Base-by-base conservation (phyloP, 2,888 invertebrate genomes). In the Geotrupes spiniger region DNA sequence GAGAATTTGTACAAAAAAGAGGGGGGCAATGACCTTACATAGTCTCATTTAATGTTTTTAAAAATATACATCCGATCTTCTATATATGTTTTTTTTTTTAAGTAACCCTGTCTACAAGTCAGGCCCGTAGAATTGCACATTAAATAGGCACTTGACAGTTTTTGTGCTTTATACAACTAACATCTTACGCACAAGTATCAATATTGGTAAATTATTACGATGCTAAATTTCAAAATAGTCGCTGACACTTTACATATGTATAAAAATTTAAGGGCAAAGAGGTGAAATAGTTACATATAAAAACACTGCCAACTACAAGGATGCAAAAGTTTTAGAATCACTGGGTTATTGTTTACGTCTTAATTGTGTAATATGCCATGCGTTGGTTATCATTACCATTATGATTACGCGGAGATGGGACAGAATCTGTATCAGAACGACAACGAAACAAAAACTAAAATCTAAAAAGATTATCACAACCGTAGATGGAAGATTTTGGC, bases 81-180 rank as follows among this genome's bases (percentile, higher is more conserved):
- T 58, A 58, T 58, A 56, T 59, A 62, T 62, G n/a, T n/a, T n/a
- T n/a, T n/a, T n/a, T n/a, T 39, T 51, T 60, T 60, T 64, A 59
- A 63, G 59, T 63, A 66, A 67, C 67, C 69, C 68, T 69, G 69
- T 69, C 66, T 65, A 66, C 65, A 63, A 70, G 71, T 71, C 71
- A 72, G 71, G 73, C 72, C 73, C 72, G 63, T 62, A 53, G 62
- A 73, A 73, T 73, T 73, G 73, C 72, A 73, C 72, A 66, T 68
- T 64, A 62, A 47, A 69, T 70, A 73, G 72, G 72, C 72, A 73
- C 72, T 73, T 73, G 28, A 44, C 33, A 21, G 42, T 42, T 46
- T n/a, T 67, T 68, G 66, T 68, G 66, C 64, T 63, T 59, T 17
- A 49, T 36, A 36, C 21, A 31, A 12, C 10, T 29, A 42, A 40